Evolutionary conservation across 2,797 vertebrate species (phyloP).

Genomic region (Strix occidentalis): DNA sequence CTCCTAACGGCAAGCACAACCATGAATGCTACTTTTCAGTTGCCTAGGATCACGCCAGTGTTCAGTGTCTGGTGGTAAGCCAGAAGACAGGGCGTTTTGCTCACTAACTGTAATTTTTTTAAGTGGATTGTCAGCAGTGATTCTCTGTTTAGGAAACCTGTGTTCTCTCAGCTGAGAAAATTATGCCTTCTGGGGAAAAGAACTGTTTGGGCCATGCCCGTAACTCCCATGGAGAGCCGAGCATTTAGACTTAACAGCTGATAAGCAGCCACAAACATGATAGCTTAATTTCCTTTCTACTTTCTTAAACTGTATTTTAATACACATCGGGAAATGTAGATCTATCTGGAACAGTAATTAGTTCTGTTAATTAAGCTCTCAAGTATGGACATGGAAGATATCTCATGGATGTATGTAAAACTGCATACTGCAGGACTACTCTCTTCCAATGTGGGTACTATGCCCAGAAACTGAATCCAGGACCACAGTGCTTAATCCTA

Average conservation of each 20-base stretch:
- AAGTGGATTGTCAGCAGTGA: neutral
- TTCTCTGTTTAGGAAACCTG: neutral
- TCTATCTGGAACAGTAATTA: neutral
- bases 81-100: neutral
- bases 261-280: conserved; percentile 1
- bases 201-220: neutral
- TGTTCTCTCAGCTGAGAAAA: neutral
- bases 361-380: conserved; percentile 20
- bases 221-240: neutral
- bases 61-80: neutral
- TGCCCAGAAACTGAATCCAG: neutral
- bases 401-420: neutral
- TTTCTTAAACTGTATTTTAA: neutral
- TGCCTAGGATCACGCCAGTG: neutral
- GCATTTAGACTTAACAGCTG: neutral
- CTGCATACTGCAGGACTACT: neutral
- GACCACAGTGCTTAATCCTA: neutral
- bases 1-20: neutral
- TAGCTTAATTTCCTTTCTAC: neutral
- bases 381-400: neutral
- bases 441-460: neutral
- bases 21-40: rapidly evolving
- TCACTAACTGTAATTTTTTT: neutral
- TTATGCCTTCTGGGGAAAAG: neutral
- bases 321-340: neutral